A percentile compares a stretch with the other conserved stretches of the same genome.
Evolutionary conservation across 2,113 vertebrate genomes (phyloP).

Genomic region (Ictalurus furcatus): DNA sequence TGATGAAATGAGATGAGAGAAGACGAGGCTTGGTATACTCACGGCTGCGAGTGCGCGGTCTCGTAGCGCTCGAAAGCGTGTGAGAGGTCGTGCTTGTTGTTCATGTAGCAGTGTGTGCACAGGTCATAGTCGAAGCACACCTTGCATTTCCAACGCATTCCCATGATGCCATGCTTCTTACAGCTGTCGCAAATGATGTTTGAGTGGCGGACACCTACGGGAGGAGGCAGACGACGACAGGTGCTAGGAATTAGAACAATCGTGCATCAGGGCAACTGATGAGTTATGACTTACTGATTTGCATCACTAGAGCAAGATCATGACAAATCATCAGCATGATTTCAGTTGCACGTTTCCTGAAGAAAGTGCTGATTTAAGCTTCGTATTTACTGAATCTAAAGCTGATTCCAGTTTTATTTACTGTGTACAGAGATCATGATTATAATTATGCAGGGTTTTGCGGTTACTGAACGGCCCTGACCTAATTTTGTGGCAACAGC

Average conservation of each 20-base stretch:
- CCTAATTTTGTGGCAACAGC: neutral
- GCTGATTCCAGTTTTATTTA: neutral
- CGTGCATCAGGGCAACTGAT: neutral
- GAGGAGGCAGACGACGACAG: neutral
- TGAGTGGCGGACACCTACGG: constrained; percentile 90
- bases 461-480: neutral
- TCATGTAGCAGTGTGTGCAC: constrained; percentile 98
- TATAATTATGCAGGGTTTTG: neutral
- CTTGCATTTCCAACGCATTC: constrained; percentile 98
- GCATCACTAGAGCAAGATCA: neutral
- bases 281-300: neutral
- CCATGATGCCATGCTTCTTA: constrained; percentile 95
- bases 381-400: neutral
- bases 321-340: neutral
- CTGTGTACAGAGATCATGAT: neutral
- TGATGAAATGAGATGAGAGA: neutral
- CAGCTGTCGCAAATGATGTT: constrained; percentile 99
- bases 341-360: neutral
- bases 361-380: neutral
- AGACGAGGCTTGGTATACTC: constrained; percentile 70
- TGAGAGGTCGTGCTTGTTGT: constrained; percentile 88
- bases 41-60: constrained; percentile 93
- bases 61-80: constrained; percentile 95
- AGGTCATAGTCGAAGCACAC: constrained; percentile 96
- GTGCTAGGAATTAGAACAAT: neutral